A percentile compares a stretch with the other conserved stretches of the same genome.
Conservation (phyloP, 1,140 invertebrate genomes). For the Scaptomyza montana region DNA sequence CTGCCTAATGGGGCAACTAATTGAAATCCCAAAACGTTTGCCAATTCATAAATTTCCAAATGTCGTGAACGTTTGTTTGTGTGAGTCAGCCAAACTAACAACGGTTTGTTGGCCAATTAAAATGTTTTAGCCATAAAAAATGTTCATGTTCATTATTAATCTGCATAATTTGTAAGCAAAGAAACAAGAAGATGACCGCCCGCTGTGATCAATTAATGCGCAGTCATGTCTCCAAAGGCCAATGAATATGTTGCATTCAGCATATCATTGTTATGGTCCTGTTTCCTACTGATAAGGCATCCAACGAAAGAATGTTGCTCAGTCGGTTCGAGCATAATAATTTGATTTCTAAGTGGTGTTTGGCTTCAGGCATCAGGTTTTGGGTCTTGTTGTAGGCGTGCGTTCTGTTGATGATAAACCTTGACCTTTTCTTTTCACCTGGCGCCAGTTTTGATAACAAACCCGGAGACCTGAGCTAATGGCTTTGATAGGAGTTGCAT, state of each 20-base stretch:
- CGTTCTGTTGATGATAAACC: constrained; percentile 36
- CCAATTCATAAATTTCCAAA: constrained; percentile 71
- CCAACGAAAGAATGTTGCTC: constrained; percentile 32
- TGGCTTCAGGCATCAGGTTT: constrained; percentile 24
- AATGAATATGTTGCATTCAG: constrained; percentile 74
- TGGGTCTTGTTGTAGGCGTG: constrained; percentile 57
- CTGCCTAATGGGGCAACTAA: constrained; percentile 47
- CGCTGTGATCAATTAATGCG: constrained; percentile 66
- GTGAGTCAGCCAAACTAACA: constrained; percentile 35
- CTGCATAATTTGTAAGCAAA: constrained; percentile 64
- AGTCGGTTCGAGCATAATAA: constrained; percentile 1
- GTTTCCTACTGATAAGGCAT: constrained; percentile 56
- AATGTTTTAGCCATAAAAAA: constrained; percentile 57
- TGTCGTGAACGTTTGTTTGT: background rate
- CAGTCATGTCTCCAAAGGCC: constrained; percentile 28
- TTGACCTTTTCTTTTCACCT: constrained; percentile 48
- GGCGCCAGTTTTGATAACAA: constrained; percentile 63
- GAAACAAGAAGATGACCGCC: constrained; percentile 48
- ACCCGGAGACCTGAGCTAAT: constrained; percentile 50
- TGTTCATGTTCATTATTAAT: constrained; percentile 60
- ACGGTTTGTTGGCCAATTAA: constrained; percentile 50
- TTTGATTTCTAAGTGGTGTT: constrained; percentile 48
- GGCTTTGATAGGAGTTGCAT: constrained; percentile 27
- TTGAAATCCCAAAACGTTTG: constrained; percentile 51
- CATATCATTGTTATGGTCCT: constrained; percentile 78